These are phyloP conservation scores for Cephalopterus ornatus DNA, from an alignment of 2,113 vertebrate genomes.

Conservation along the genomic window DNA sequence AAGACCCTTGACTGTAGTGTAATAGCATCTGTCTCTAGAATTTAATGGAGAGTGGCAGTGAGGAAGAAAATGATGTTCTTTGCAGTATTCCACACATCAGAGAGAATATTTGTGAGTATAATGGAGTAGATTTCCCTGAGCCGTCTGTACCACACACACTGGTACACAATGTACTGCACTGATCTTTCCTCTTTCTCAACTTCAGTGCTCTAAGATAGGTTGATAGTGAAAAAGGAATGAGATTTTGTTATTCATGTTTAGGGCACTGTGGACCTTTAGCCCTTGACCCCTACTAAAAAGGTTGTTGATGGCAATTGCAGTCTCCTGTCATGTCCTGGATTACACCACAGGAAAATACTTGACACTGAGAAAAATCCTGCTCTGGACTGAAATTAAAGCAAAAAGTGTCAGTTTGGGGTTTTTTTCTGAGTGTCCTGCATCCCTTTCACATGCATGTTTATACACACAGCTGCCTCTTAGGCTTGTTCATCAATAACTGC, in stretches of 20 bases:
- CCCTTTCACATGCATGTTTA: not conserved
- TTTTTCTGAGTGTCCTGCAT: not conserved
- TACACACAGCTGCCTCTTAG: not conserved
- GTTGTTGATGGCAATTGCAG: not conserved
- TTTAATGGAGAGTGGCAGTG: not conserved
- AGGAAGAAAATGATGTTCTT: not conserved
- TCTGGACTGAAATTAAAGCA: not conserved
- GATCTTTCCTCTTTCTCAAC: not conserved
- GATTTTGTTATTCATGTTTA: not conserved
- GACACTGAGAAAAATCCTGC: not conserved
- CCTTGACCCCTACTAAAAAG: not conserved
- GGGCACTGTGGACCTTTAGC: not conserved
- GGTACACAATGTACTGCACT: not conserved
- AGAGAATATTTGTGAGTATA: not conserved
- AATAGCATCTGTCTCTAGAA: not conserved
- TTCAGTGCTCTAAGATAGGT: not conserved
- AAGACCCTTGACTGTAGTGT: not conserved
- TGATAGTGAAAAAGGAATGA: not conserved
- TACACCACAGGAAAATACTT: not conserved
- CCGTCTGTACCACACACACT: not conserved
- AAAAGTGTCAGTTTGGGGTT: not conserved
- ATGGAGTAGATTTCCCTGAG: not conserved
- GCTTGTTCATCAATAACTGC: not conserved
- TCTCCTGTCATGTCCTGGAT: not conserved
- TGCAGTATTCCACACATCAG: not conserved